Percentiles rank a stretch among this genome's conserved stretches.
These are phyloP conservation scores for Fulica atra DNA, from an alignment of 2,113 vertebrate species.

Conservation along the genomic window DNA sequence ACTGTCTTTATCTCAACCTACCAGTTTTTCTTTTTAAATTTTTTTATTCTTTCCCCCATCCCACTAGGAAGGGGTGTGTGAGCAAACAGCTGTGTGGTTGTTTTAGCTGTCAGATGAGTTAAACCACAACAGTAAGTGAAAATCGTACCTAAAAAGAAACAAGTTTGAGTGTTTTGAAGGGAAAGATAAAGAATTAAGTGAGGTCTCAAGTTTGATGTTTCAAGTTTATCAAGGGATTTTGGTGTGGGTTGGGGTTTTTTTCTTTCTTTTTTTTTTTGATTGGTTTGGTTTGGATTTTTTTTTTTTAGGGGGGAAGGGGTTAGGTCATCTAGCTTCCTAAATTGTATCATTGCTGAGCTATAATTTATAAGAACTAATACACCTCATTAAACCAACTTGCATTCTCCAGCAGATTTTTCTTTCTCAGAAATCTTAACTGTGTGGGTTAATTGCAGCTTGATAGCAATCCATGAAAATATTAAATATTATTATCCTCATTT, in stretches of 20 bases:
- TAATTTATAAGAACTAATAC: background rate
- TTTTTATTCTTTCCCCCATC: no score
- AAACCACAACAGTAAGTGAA: background rate
- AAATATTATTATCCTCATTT: background rate
- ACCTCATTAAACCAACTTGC: background rate
- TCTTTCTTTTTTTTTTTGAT: no score
- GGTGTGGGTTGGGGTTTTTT: rapidly evolving
- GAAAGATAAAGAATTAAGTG: background rate
- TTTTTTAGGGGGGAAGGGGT: no score
- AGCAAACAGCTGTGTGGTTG: no score
- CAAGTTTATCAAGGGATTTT: background rate
- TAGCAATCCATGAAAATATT: background rate
- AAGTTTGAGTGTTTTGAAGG: background rate
- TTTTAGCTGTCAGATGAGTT: no score
- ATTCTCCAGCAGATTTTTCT: background rate
- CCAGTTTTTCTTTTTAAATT: no score
- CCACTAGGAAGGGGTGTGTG: no score
- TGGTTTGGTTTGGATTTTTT: no score
- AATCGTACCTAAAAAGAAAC: background rate
- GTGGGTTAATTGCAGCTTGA: background rate
- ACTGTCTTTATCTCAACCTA: no score
- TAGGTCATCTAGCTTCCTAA: background rate
- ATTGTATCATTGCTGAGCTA: background rate
- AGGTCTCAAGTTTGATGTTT: background rate
- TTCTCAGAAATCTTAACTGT: background rate